Percentiles rank a stretch among this genome's conserved stretches.
These are phyloP conservation scores for Drosophila dunni DNA, from an alignment of 1,140 invertebrate genomes.

Conservation along the genomic window DNA sequence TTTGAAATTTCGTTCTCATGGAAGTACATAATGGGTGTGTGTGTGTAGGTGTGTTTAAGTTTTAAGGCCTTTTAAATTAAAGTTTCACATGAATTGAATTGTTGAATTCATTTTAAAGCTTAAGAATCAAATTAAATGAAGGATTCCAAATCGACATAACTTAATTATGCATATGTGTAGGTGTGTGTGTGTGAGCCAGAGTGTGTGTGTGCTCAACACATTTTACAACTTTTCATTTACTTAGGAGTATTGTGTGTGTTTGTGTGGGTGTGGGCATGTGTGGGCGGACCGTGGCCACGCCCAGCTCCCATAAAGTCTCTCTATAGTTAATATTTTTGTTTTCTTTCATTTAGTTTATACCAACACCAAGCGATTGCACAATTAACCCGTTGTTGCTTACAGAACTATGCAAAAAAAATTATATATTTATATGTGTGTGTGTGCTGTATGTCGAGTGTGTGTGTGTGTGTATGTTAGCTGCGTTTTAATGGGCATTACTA, in stretches of 20 bases:
- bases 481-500: conserved; percentile 9
- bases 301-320: conserved; percentile 1
- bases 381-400: conserved; percentile 84
- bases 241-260: background rate
- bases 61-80: conserved; percentile 37
- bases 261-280: no score
- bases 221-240: conserved; percentile 1
- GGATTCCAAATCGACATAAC: conserved; percentile 23
- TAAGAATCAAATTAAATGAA: conserved; percentile 30
- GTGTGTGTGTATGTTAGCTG: conserved; percentile 11
- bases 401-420: conserved; percentile 67
- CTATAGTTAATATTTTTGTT: background rate
- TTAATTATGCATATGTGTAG: conserved; percentile 29
- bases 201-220: conserved; percentile 19
- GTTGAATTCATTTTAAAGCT: conserved; percentile 29
- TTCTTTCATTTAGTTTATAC: conserved; percentile 47
- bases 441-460: conserved; percentile 6
- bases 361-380: conserved; percentile 84
- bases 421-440: conserved; percentile 12
- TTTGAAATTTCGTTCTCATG: conserved; percentile 34
- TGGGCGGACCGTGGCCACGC: background rate
- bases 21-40: conserved; percentile 37
- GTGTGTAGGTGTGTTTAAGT: conserved; percentile 9
- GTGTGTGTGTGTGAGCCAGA: conserved; percentile 2
- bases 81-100: conserved; percentile 12